Conservation (phyloP, 2,113 vertebrate species). For the Clinocottus analis region DNA sequence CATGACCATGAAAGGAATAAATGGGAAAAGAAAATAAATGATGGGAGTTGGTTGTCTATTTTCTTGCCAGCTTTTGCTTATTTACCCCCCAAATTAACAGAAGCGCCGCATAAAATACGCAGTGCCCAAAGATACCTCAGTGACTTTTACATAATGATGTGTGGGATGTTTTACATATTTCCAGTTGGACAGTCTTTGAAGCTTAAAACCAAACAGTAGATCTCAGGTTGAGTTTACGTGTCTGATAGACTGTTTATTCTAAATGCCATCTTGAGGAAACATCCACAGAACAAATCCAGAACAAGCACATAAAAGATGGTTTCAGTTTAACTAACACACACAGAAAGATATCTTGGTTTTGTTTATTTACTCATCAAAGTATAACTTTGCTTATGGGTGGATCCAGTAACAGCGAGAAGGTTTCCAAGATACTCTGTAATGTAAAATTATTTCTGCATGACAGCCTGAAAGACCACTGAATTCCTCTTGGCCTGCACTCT, state of each 20-base stretch:
- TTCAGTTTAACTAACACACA: constrained; percentile 1
- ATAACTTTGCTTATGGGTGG: constrained; percentile 34
- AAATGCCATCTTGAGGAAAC: constrained; percentile 43
- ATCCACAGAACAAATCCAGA: constrained; percentile 16
- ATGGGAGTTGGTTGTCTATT: constrained; percentile 3
- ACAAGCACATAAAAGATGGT: constrained; percentile 5
- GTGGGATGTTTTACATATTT: constrained; percentile 48
- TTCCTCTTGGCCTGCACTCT: constrained; percentile 63
- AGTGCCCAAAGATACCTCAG: constrained; percentile 36
- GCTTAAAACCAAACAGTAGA: constrained; percentile 17
- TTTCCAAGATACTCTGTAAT: not conserved
- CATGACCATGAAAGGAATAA: not conserved
- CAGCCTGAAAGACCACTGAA: constrained; percentile 71
- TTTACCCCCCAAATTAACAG: constrained; percentile 26
- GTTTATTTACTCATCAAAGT: constrained; percentile 38
- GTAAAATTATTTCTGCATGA: constrained; percentile 35
- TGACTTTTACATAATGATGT: constrained; percentile 42
- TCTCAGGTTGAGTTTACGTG: constrained; percentile 51
- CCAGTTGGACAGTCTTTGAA: constrained; percentile 41
- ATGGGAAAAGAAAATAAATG: constrained; percentile 14
- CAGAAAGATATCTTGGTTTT: not conserved
- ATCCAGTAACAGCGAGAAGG: constrained; percentile 28
- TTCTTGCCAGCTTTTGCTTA: not conserved
- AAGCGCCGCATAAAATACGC: constrained; percentile 1
- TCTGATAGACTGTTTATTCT: constrained; percentile 48